Conservation (phyloP, 53 echinoderm and acorn worm species). For the Paelopatides confundens region DNA sequence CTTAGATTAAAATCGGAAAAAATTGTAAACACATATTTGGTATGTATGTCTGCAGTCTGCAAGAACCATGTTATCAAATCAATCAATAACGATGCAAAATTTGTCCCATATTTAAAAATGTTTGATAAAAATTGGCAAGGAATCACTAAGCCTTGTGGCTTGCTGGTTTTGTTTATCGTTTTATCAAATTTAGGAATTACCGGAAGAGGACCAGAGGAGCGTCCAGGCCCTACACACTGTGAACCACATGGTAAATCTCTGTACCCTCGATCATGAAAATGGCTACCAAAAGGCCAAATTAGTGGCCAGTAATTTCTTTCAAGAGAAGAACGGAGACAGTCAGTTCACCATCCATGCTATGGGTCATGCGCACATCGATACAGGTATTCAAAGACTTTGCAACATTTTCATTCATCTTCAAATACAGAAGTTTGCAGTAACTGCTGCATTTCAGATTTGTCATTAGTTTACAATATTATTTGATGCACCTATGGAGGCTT, state of each 20-base stretch:
- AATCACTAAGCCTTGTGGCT: too few relatives aligned
- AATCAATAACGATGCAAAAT: too few relatives aligned
- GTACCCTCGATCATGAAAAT: conserved; percentile 51
- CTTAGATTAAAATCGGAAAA: background rate
- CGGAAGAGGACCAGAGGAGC: conserved; percentile 77
- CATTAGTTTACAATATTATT: too few relatives aligned
- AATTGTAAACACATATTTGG: too few relatives aligned
- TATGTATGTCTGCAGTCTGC: too few relatives aligned
- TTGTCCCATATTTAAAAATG: too few relatives aligned
- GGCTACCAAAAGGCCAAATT: conserved; percentile 67
- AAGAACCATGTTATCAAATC: too few relatives aligned
- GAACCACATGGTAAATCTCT: conserved; percentile 83
- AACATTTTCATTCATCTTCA: background rate
- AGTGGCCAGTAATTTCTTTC: conserved; percentile 75
- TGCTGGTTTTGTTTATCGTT: too few relatives aligned
- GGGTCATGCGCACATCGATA: conserved; percentile 95
- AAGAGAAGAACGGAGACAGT: conserved; percentile 72
- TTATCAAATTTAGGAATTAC: conserved; percentile 70
- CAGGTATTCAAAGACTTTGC: conserved; percentile 57
- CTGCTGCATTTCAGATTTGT: too few relatives aligned
- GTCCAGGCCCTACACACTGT: conserved; percentile 91
- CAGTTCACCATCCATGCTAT: conserved; percentile 81
- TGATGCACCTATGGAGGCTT: too few relatives aligned
- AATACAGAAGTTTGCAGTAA: too few relatives aligned
- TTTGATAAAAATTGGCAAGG: too few relatives aligned